Evolutionary conservation across 2,797 vertebrate genomes (phyloP).

Genomic region (Glyptemys insculpta): DNA sequence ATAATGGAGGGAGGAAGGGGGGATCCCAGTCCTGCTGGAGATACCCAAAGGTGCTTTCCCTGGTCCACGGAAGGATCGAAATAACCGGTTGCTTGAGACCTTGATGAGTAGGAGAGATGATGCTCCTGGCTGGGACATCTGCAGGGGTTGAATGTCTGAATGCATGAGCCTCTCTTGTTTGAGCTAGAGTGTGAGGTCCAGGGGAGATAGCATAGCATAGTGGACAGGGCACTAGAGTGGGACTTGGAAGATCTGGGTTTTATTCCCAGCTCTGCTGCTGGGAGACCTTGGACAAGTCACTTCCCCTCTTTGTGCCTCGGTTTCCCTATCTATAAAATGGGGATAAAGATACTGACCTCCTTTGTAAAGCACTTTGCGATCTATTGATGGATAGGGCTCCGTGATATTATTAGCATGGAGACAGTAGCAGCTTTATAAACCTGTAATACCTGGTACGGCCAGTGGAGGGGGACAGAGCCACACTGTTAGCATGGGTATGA

Average conservation of each 20-base stretch:
- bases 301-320: background rate
- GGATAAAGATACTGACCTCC: background rate
- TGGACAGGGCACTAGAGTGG: too few relatives aligned
- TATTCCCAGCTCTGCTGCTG: background rate
- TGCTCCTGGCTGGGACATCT: background rate
- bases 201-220: background rate
- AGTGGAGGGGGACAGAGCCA: background rate
- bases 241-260: background rate
- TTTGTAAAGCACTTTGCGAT: background rate
- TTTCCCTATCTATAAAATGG: background rate
- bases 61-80: background rate
- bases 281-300: background rate
- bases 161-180: background rate
- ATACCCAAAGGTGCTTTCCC: background rate
- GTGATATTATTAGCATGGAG: background rate
- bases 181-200: background rate
- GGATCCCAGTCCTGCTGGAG: background rate
- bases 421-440: background rate
- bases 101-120: background rate
- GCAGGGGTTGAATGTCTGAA: background rate
- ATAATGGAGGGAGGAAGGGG: fast-evolving
- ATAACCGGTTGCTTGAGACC: background rate
- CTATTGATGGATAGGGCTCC: background rate
- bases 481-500: background rate
- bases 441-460: background rate